Evolutionary conservation across 2,888 invertebrate genomes (phyloP), one percentile per base, ranked within the genome.

Genomic region (Agonum fuliginosum): DNA sequence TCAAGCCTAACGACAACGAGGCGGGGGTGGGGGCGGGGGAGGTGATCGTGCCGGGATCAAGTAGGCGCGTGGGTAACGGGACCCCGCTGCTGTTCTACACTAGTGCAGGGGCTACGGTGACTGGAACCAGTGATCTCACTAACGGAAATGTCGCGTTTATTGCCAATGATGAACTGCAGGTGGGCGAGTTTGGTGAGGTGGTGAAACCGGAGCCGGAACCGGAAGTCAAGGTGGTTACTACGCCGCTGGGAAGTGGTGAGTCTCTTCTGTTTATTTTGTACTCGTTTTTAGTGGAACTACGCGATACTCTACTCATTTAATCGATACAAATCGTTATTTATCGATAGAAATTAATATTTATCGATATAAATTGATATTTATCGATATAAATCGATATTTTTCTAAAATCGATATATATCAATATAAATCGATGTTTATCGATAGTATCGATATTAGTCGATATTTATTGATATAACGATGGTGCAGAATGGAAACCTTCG

Each of bases 81-180:
- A 58, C 54, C n/a, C 75, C 75, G 22, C 67, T 75, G 17, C 30
- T 75, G 51, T 67, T 67, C 19, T 75, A 75, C 22, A 75, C 75
- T 12, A 54, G 72, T 14, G 34, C 72, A n/a, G 67, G 75, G 12
- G 22, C 67, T 30, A 19, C 67, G 22, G 67, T 37, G 17, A 46
- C 22, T 14, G 75, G 75, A 12, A 6, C 48, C 2, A 77, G 77
- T 77, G 77, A 77, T 41, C 14, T 77, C n/a, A 41, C 54, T 10
- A 77, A 77, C 22, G 77, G 77, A 8, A 77, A 77, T 54, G 77
- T 77, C 3, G 70, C 69, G 6, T 75, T 75, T 22, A 30, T 75
- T n/a, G 34, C 75, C 12, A 65, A 65, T 27, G 65, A 65, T 1
- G 51, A 67, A 20, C 27, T 46, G 46, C 46, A 70, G 10, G 46